Evolutionary conservation across 2,113 vertebrate genomes (phyloP).

Genomic region (Ceratotherium simum): DNA sequence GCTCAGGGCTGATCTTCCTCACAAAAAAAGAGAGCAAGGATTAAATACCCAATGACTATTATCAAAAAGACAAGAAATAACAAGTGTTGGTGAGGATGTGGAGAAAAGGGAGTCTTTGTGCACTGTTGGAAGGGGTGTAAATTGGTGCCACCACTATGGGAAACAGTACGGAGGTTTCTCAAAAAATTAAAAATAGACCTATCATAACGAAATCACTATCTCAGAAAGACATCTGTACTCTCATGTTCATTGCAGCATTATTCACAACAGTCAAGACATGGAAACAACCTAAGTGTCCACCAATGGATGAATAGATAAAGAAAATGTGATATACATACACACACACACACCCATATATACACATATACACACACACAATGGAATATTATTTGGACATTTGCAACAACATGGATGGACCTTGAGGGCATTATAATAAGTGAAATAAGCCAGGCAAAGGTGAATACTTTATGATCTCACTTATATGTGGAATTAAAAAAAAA

Average conservation of each 20-base stretch:
- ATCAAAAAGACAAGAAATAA: not conserved
- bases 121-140: not conserved
- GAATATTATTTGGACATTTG: too few species aligned
- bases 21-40: not conserved
- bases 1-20: too few species aligned
- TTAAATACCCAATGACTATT: not conserved
- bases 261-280: not conserved
- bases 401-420: not conserved
- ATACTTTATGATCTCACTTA: not conserved
- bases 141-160: too few species aligned
- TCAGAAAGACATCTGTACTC: not conserved
- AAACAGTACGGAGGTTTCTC: too few species aligned
- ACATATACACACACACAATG: not conserved
- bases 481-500: not conserved
- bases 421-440: not conserved
- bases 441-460: not conserved
- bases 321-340: not conserved
- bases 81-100: not conserved
- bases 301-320: not conserved
- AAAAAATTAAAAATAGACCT: not conserved
- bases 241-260: not conserved
- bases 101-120: not conserved
- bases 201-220: not conserved
- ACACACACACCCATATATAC: not conserved
- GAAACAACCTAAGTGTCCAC: too few species aligned